A percentile compares a stretch with the other conserved stretches of the same genome.
phyloP scores from a whole-genome alignment of 2,113 vertebrate species.

The human region GRCh38 chr12:62402501-62403000 shows the following conservation, averaged over 20 bases:
- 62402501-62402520: background rate
- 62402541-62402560: background rate
- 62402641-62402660: background rate
- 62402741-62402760: background rate
- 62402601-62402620: background rate
- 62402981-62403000: background rate
- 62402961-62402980: constrained; percentile 22
- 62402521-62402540: background rate
- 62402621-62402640: background rate
- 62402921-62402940: background rate
- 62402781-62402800: background rate
- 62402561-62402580: background rate
- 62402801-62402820: background rate
- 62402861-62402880: background rate
- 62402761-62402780: background rate
- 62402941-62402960: background rate
- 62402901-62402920: background rate
- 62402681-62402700: background rate
- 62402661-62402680: background rate
- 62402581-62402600: background rate
- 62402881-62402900: background rate
- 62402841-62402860: background rate
- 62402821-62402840: background rate
- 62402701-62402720: background rate
- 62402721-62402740: background rate